phyloP scores from a whole-genome alignment of 2,113 vertebrate genomes.

The Meriones unguiculatus region DNA sequence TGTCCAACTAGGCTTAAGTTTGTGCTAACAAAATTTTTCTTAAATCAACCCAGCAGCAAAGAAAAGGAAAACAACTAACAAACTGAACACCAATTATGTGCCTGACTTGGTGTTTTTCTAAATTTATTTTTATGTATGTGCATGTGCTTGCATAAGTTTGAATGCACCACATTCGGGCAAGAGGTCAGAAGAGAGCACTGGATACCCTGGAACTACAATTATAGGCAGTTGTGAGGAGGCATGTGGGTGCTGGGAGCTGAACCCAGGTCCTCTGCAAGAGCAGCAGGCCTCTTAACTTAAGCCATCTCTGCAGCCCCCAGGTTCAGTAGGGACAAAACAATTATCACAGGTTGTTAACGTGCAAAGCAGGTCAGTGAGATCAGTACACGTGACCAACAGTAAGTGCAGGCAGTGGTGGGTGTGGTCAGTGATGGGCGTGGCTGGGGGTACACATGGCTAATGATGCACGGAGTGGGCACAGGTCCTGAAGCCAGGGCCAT shows the following conservation, averaged over 20 bases:
- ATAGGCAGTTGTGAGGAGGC: background rate
- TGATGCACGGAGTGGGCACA: too few species aligned
- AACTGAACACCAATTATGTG: background rate
- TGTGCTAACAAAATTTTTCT: background rate
- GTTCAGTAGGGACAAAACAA: too few species aligned
- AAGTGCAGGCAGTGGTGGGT: background rate
- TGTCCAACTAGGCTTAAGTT: background rate
- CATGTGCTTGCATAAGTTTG: background rate
- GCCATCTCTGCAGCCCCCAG: background rate
- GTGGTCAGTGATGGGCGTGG: accelerated
- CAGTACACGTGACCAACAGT: background rate
- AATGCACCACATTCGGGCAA: background rate
- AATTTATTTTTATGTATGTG: background rate
- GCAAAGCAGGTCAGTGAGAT: too few species aligned
- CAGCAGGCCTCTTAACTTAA: too few species aligned
- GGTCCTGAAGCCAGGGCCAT: background rate
- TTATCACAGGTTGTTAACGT: background rate
- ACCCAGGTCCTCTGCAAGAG: background rate
- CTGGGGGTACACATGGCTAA: background rate
- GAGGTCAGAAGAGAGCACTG: background rate
- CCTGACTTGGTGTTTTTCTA: accelerated
- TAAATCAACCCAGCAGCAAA: background rate
- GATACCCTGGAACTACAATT: background rate
- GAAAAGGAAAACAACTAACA: background rate
- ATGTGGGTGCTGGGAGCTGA: background rate